These are phyloP conservation scores for Rotaria macrura DNA, from an alignment of 2,888 invertebrate species.

Conservation along the genomic window DNA sequence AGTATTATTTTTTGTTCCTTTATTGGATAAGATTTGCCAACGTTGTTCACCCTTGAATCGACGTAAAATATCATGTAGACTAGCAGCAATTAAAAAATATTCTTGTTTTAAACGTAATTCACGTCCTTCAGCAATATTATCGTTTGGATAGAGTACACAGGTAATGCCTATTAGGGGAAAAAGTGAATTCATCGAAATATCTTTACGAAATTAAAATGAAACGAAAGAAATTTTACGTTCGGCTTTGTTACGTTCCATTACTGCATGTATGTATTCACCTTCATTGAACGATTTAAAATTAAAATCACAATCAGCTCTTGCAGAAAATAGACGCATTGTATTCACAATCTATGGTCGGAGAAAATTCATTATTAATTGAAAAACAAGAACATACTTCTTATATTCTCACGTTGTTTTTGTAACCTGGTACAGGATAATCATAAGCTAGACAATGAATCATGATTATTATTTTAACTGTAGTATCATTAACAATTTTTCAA, in stretches of 20 bases:
- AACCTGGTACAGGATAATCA: conserved; percentile 90
- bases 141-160: conserved; percentile 92
- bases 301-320: conserved; percentile 87
- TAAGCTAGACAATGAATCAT: conserved; percentile 61
- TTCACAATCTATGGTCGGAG: conserved; percentile 61
- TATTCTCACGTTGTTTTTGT: conserved; percentile 24
- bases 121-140: conserved; percentile 81
- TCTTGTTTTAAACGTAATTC: conserved; percentile 95
- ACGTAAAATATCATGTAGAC: conserved; percentile 84
- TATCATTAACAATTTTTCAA: conserved; percentile 82
- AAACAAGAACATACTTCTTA: no score
- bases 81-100: conserved; percentile 96
- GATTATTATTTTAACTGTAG: conserved; percentile 64
- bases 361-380: background rate
- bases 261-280: conserved; percentile 96
- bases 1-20: background rate
- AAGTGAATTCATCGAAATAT: background rate
- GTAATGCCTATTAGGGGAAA: conserved; percentile 63
- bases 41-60: background rate
- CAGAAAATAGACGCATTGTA: conserved; percentile 90
- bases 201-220: background rate
- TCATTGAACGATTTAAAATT: conserved; percentile 92
- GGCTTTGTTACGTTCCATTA: conserved; percentile 87
- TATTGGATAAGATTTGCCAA: background rate
- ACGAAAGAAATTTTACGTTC: conserved; percentile 55